Evolutionary conservation across 2,888 invertebrate genomes (phyloP).

Genomic region (Eucera pruinosa): DNA sequence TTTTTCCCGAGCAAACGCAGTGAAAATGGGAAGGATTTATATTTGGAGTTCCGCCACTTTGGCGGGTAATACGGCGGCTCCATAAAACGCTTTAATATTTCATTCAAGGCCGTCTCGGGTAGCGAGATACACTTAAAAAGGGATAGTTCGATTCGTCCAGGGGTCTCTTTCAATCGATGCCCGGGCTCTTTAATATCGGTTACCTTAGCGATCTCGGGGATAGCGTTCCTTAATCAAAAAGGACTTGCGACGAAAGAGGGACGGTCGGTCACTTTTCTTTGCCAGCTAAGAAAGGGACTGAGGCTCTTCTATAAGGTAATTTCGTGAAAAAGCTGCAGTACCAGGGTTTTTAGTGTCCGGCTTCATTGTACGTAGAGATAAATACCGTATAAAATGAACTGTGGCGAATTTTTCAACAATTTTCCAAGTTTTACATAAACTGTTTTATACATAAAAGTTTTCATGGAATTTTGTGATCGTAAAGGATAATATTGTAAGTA

Average conservation of each 20-base stretch:
- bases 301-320: conserved; percentile 21
- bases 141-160: conserved; percentile 26
- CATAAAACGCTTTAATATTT: conserved; percentile 56
- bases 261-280: conserved; percentile 37
- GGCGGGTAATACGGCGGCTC: conserved; percentile 56
- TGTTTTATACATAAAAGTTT: too few relatives aligned
- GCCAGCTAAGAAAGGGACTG: background rate
- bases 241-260: conserved; percentile 33
- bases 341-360: background rate
- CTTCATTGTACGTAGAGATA: background rate
- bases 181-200: conserved; percentile 47
- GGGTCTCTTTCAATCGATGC: conserved; percentile 34
- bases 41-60: conserved; percentile 62
- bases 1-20: background rate
- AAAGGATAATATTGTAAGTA: too few relatives aligned
- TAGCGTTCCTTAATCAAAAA: conserved; percentile 50
- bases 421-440: background rate
- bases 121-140: conserved; percentile 41
- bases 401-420: background rate
- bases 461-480: too few relatives aligned
- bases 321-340: conserved; percentile 11
- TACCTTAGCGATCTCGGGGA: conserved; percentile 34
- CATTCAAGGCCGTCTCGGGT: conserved; percentile 43
- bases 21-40: conserved; percentile 43
- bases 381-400: background rate